Conservation (phyloP, 2,888 invertebrate species). For the Lysandra bellargus region DNA sequence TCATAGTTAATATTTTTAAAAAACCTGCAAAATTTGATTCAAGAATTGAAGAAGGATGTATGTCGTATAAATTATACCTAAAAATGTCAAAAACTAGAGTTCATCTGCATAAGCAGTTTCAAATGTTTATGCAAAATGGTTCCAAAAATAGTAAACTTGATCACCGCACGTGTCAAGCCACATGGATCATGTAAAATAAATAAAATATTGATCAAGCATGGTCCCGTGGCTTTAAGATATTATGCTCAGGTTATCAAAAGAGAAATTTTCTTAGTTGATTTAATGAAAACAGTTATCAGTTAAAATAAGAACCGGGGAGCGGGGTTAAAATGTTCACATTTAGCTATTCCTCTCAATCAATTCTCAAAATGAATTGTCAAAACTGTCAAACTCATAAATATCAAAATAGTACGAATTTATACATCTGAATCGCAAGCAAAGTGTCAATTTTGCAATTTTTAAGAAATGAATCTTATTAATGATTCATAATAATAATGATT, state of each 20-base stretch:
- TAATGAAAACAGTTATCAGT: not conserved
- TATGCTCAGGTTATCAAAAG: too few species aligned
- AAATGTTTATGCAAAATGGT: not conserved
- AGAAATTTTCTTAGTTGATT: not conserved
- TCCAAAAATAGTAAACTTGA: not conserved
- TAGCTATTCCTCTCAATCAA: too few species aligned
- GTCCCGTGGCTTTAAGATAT: too few species aligned
- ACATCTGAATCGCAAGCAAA: too few species aligned
- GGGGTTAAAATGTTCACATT: too few species aligned
- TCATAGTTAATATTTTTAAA: not conserved
- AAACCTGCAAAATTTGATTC: not conserved
- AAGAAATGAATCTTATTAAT: too few species aligned
- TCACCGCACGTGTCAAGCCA: not conserved
- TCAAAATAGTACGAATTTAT: too few species aligned
- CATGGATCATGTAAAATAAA: not conserved
- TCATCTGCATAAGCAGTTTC: not conserved
- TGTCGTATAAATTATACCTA: not conserved
- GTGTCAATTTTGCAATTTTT: too few species aligned
- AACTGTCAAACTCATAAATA: too few species aligned
- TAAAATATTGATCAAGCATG: not conserved
- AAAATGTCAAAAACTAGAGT: not conserved
- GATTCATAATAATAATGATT: too few species aligned
- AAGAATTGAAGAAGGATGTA: not conserved
- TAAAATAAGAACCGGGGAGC: not conserved
- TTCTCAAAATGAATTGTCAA: too few species aligned